These are phyloP conservation scores for Dendroctonus valens DNA, from an alignment of 1,140 invertebrate species.

Conservation along the genomic window DNA sequence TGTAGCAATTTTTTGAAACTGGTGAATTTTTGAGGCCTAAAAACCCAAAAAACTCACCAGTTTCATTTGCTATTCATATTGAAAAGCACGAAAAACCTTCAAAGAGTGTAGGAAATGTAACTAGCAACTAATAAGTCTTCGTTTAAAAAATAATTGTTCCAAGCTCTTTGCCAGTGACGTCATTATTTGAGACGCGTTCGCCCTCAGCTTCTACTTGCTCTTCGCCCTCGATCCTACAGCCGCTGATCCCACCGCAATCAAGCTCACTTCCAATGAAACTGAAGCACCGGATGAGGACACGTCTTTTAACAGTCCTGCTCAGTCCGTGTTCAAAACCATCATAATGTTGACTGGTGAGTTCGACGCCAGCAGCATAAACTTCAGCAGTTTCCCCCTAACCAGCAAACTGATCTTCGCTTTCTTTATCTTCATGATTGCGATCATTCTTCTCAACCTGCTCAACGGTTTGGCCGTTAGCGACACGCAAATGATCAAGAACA, in stretches of 20 bases:
- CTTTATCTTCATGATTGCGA: slow-evolving; percentile 77
- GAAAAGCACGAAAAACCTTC: no score
- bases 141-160: no score
- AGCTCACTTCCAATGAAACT: slow-evolving; percentile 62
- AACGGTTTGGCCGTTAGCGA: slow-evolving; percentile 81
- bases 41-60: no score
- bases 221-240: slow-evolving; percentile 58
- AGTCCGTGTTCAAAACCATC: slow-evolving; percentile 74
- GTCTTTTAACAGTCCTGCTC: slow-evolving; percentile 63
- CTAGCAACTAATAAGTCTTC: no score
- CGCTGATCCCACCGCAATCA: slow-evolving; percentile 63
- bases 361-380: slow-evolving; percentile 73
- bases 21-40: no score
- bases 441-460: slow-evolving; percentile 76
- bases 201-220: slow-evolving; percentile 73
- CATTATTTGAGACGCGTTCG: no score
- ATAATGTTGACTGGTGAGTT: slow-evolving; percentile 84
- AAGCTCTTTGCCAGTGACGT: no score
- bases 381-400: slow-evolving; percentile 62
- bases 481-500: slow-evolving; percentile 68
- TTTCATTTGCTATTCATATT: no score
- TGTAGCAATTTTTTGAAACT: no score
- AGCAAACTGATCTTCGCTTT: slow-evolving; percentile 73
- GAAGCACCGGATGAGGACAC: slow-evolving; percentile 54
- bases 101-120: no score